Conservation (phyloP, 1,140 invertebrate species). For the Drosophila nannoptera region DNA sequence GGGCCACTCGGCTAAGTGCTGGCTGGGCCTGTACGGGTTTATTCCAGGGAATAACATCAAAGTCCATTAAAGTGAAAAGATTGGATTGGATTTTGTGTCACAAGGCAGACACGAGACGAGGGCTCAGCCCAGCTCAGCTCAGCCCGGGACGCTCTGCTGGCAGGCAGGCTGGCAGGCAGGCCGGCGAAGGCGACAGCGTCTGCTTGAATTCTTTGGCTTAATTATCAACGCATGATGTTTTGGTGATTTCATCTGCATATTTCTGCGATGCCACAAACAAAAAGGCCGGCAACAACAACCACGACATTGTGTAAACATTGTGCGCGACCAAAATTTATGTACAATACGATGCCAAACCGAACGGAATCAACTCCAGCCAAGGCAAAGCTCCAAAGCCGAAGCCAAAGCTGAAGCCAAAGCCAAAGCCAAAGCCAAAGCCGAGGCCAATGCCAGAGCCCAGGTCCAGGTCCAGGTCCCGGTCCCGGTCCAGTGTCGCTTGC, state of each 20-base stretch:
- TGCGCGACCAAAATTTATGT: slow-evolving; percentile 71
- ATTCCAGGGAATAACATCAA: slow-evolving; percentile 40
- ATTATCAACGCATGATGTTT: slow-evolving; percentile 76
- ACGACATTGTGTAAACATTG: slow-evolving; percentile 75
- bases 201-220: slow-evolving; percentile 72
- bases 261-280: slow-evolving; percentile 36
- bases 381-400: slow-evolving; percentile 19
- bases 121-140: neutral
- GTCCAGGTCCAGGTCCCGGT: slow-evolving; percentile 18
- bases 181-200: slow-evolving; percentile 51
- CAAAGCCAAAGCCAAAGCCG: slow-evolving; percentile 17
- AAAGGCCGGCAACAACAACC: slow-evolving; percentile 27
- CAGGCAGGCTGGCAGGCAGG: too few relatives aligned
- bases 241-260: slow-evolving; percentile 75
- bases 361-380: neutral
- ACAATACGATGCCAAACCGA: slow-evolving; percentile 46
- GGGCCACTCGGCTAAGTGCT: slow-evolving; percentile 31
- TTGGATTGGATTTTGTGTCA: slow-evolving; percentile 66
- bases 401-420: slow-evolving; percentile 5
- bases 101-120: slow-evolving; percentile 9
- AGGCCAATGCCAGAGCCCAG: slow-evolving; percentile 13
- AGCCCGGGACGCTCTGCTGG: too few relatives aligned
- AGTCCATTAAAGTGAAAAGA: slow-evolving; percentile 75
- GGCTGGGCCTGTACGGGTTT: slow-evolving; percentile 4
- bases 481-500: slow-evolving; percentile 51